Evolutionary conservation across 1,140 invertebrate genomes (phyloP).

Genomic region (Tribolium madens): DNA sequence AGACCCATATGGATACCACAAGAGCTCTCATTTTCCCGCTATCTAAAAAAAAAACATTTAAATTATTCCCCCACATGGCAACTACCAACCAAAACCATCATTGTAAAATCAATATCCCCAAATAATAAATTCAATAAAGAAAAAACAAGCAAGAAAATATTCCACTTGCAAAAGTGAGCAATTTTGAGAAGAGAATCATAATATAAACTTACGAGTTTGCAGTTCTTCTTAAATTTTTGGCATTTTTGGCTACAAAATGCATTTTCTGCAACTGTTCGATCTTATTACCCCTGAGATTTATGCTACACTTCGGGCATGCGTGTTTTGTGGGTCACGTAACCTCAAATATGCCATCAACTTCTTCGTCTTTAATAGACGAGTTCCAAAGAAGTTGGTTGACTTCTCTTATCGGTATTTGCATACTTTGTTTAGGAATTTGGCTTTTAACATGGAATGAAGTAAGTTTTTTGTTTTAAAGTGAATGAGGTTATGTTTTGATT

Average conservation of each 20-base stretch:
- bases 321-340: constrained; percentile 27
- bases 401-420: constrained; percentile 71
- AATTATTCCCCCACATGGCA: neutral
- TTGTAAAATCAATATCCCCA: constrained; percentile 36
- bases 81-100: neutral
- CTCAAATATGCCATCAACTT: constrained; percentile 4
- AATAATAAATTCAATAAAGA: constrained; percentile 4
- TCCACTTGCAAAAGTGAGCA: neutral
- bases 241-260: neutral
- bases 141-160: constrained; percentile 12
- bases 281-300: constrained; percentile 45
- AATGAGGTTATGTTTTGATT: neutral
- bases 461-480: constrained; percentile 48
- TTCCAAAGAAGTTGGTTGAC: constrained; percentile 75
- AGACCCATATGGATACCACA: constrained; percentile 76
- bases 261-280: constrained; percentile 11
- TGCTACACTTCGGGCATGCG: constrained; percentile 47
- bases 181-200: neutral
- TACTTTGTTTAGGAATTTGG: constrained; percentile 71
- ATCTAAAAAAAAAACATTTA: constrained; percentile 7
- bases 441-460: constrained; percentile 84
- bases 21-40: constrained; percentile 71
- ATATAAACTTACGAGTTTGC: neutral
- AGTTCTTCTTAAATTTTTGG: neutral
- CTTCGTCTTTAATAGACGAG: constrained; percentile 67